A percentile compares a stretch with the other conserved stretches of the same genome.
Evolutionary conservation across 1,140 invertebrate species (phyloP).

Genomic region (Drosophila tsacasi): DNA sequence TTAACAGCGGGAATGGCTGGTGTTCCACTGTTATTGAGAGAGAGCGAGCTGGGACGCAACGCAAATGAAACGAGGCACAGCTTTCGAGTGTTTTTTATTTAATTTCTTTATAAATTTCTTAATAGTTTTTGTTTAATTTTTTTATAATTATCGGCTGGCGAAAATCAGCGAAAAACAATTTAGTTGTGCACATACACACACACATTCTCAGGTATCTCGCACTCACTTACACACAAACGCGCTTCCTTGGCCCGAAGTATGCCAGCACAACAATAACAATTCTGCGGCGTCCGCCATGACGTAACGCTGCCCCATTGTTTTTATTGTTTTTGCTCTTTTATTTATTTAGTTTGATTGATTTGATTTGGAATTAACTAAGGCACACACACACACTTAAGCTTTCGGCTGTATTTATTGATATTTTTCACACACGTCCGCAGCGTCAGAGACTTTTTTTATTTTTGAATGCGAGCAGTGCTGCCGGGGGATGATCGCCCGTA

Average conservation of each 20-base stretch:
- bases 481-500: background rate
- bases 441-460: conserved; percentile 25
- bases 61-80: conserved; percentile 15
- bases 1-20: conserved; percentile 10
- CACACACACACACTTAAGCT: conserved; percentile 18
- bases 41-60: conserved; percentile 15
- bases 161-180: conserved; percentile 36
- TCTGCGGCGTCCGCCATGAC: conserved; percentile 43
- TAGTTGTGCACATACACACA: conserved; percentile 20
- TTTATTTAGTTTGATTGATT: conserved; percentile 42
- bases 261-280: conserved; percentile 48
- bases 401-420: conserved; percentile 11
- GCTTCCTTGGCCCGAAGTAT: conserved; percentile 27
- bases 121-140: conserved; percentile 29
- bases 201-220: conserved; percentile 9
- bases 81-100: conserved; percentile 13
- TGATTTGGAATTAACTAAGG: conserved; percentile 32
- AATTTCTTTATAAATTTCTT: no score
- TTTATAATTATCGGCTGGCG: conserved; percentile 40
- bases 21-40: background rate
- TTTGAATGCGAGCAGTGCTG: background rate
- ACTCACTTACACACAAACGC: background rate
- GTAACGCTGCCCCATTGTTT: conserved; percentile 28
- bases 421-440: conserved; percentile 40
- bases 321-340: conserved; percentile 20